phyloP scores from a whole-genome alignment of 2,113 vertebrate species.

The Bos taurus region DNA sequence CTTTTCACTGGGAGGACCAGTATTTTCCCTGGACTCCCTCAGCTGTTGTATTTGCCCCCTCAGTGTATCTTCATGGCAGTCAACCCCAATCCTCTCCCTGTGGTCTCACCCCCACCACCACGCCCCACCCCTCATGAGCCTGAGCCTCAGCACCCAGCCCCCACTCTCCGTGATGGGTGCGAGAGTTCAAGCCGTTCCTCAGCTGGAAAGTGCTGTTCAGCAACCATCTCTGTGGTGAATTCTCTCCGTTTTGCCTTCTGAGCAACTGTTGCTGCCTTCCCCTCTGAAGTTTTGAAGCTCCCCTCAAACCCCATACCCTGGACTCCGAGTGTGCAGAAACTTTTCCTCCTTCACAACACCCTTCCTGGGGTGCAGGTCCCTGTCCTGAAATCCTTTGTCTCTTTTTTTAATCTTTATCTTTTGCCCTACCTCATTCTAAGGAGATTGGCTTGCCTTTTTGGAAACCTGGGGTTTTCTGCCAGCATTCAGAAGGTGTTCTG shows the following conservation, averaged over 20 bases:
- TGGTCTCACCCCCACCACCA: background rate
- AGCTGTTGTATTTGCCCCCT: background rate
- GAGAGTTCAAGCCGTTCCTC: background rate
- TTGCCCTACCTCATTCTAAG: background rate
- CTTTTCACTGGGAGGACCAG: background rate
- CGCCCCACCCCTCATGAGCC: background rate
- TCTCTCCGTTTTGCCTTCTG: background rate
- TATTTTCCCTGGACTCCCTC: background rate
- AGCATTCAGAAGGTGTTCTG: background rate
- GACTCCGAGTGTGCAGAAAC: background rate
- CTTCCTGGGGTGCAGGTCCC: background rate
- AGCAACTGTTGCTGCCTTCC: background rate
- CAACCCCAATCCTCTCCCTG: background rate
- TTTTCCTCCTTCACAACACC: background rate
- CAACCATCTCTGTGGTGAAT: background rate
- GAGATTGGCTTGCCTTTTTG: background rate
- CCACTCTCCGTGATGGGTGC: background rate
- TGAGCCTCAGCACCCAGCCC: background rate
- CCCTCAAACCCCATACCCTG: background rate
- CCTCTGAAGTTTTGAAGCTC: background rate
- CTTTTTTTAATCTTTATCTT: background rate
- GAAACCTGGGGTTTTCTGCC: background rate
- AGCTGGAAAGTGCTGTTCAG: background rate
- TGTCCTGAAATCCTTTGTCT: background rate
- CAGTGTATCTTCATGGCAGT: background rate